Evolutionary conservation across 2,113 vertebrate species (phyloP).

Genomic region (Syngnathus floridae): DNA sequence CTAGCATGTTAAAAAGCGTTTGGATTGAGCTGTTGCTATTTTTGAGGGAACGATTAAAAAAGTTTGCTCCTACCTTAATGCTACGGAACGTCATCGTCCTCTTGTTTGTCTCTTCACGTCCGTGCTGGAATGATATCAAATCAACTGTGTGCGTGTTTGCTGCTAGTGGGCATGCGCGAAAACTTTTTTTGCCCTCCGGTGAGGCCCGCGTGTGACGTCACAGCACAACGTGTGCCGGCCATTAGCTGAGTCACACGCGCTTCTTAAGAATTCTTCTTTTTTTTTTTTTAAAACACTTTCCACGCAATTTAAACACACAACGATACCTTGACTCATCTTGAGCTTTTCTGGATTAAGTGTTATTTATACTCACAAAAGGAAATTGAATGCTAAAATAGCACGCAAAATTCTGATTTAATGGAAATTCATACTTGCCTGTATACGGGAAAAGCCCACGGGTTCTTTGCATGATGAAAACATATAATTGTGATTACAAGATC

Average conservation of each 20-base stretch:
- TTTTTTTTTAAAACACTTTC: too few relatives aligned
- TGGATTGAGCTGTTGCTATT: background rate
- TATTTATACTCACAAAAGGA: too few relatives aligned
- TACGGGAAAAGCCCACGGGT: too few relatives aligned
- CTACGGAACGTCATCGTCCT: constrained; percentile 28
- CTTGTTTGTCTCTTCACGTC: constrained; percentile 31
- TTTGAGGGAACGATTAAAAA: background rate
- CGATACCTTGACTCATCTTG: too few relatives aligned
- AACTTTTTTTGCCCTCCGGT: constrained; percentile 1
- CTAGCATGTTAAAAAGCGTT: background rate
- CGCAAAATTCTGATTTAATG: too few relatives aligned
- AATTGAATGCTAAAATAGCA: too few relatives aligned
- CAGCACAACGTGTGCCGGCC: constrained; percentile 15
- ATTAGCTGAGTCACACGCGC: constrained; percentile 30
- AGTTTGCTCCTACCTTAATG: constrained; percentile 62
- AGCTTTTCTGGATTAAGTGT: too few relatives aligned
- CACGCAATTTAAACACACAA: too few relatives aligned
- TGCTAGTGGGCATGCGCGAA: background rate
- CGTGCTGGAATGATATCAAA: constrained; percentile 46
- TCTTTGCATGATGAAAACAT: too few relatives aligned
- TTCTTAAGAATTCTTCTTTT: too few relatives aligned
- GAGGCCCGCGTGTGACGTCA: constrained; percentile 49
- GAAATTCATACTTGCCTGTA: too few relatives aligned
- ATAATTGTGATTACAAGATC: too few relatives aligned
- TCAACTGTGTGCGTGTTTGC: background rate